phyloP scores from a whole-genome alignment of 2,888 invertebrate genomes.

The Pyralis farinalis region DNA sequence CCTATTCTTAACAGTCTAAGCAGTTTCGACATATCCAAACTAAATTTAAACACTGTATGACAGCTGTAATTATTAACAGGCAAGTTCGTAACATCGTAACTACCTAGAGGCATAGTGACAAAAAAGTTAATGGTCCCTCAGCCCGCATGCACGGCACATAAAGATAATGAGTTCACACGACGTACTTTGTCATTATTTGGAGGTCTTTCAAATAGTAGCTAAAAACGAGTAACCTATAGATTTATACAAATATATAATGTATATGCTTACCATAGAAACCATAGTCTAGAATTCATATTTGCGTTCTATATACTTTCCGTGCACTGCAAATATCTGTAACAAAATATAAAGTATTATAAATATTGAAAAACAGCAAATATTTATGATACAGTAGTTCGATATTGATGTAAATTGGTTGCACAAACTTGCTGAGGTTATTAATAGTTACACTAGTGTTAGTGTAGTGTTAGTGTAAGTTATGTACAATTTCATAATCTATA shows the following conservation, averaged over 20 bases:
- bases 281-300: too few species aligned
- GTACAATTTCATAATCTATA: too few species aligned
- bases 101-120: constrained; percentile 22
- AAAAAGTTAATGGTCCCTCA: constrained; percentile 36
- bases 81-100: constrained; percentile 17
- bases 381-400: too few species aligned
- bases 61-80: constrained; percentile 30
- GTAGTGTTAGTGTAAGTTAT: too few species aligned
- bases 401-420: too few species aligned
- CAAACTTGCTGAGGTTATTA: too few species aligned
- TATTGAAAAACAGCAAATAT: neutral
- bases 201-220: constrained; percentile 2
- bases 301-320: neutral
- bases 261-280: too few species aligned
- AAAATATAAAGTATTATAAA: constrained; percentile 18
- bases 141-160: constrained; percentile 27
- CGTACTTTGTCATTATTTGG: constrained; percentile 6
- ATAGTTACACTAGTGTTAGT: too few species aligned
- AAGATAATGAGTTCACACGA: constrained; percentile 19
- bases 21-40: constrained; percentile 16
- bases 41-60: constrained; percentile 28
- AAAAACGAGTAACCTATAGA: neutral
- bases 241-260: too few species aligned
- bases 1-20: neutral
- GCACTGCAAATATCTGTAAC: constrained; percentile 30